phyloP scores from a whole-genome alignment of 2,888 invertebrate species.

The Steromphala cineraria region DNA sequence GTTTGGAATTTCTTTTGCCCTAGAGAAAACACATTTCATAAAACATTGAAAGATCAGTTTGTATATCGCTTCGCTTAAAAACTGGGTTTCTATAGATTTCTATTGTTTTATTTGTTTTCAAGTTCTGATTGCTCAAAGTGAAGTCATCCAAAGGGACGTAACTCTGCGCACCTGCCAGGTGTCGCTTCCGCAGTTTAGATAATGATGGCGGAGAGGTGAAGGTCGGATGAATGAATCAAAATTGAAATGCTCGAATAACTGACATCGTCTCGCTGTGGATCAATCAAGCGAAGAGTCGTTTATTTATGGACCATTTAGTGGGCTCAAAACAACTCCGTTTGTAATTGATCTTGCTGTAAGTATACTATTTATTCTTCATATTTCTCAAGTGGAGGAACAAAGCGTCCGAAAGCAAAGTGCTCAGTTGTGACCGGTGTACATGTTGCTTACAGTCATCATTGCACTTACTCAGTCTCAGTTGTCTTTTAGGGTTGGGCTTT shows the following conservation, averaged over 20 bases:
- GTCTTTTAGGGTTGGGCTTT: not conserved
- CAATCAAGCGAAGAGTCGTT: not conserved
- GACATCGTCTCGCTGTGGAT: not conserved
- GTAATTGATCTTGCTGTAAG: not conserved
- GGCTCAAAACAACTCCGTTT: not conserved
- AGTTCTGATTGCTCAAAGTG: too few relatives aligned
- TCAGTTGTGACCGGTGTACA: not conserved
- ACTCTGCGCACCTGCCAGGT: constrained; percentile 10
- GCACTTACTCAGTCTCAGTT: not conserved
- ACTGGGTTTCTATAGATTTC: too few relatives aligned
- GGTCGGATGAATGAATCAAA: not conserved
- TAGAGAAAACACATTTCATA: too few relatives aligned
- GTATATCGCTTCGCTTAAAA: too few relatives aligned
- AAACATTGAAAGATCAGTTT: too few relatives aligned
- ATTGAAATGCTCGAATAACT: constrained; percentile 8
- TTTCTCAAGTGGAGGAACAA: not conserved
- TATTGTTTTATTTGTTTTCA: too few relatives aligned
- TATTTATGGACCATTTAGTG: not conserved
- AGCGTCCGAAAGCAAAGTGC: not conserved
- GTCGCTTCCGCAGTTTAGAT: not conserved
- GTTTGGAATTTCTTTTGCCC: too few relatives aligned
- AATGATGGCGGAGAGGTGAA: constrained; percentile 10
- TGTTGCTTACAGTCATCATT: not conserved
- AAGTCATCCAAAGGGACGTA: not conserved
- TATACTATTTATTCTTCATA: not conserved